Evolutionary conservation across 1,140 invertebrate genomes (phyloP), one percentile per base, ranked within the genome.

Genomic region (Diorhabda carinulata): DNA sequence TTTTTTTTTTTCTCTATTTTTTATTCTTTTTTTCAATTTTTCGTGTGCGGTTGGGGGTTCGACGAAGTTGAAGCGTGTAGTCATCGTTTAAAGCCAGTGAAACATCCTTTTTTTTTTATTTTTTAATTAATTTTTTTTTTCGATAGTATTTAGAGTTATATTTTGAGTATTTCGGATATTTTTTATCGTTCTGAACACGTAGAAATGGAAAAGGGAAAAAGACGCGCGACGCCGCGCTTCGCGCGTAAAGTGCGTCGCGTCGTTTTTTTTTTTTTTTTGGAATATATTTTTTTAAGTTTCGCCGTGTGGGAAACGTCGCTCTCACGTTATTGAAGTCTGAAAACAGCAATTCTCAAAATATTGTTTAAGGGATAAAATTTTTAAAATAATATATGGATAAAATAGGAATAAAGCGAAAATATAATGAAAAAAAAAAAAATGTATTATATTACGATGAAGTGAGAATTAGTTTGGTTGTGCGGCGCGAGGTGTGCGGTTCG

Each of bases 321-420:
- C 25, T 25, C 76, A 78, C 76, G 74, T 77, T 73, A 75, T 79
- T 77, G 76, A 81, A 81, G 79, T 81, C 79, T 81, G 79, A 81
- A 60, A 76, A 73, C 78, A 80, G 78, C 79, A 80, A 80, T 80
- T 80, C 78, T 80, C 79, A 80, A 78, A 77, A 78, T 80, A 80
- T 81, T 78, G 78, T 78, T 81, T 81, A 79, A 81, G 76, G 75
- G 71, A 71, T 74, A 72, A 77, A 76, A 72, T 74, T 75, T 73
- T 73, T 74, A 76, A 74, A 74, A 74, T 74, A 78, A 77, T 75
- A 75, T 76, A 76, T 76, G 70, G 71, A 74, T 66, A 61, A 73
- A 72, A 73, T 25, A 25, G 25, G 25, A 72, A 75, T 69, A 74
- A 70, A 70, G 66, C 62, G 73, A 73, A 72, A 75, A 69, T 60